phyloP scores from a whole-genome alignment of 2,888 invertebrate species.

The Eustalomyia histrio region DNA sequence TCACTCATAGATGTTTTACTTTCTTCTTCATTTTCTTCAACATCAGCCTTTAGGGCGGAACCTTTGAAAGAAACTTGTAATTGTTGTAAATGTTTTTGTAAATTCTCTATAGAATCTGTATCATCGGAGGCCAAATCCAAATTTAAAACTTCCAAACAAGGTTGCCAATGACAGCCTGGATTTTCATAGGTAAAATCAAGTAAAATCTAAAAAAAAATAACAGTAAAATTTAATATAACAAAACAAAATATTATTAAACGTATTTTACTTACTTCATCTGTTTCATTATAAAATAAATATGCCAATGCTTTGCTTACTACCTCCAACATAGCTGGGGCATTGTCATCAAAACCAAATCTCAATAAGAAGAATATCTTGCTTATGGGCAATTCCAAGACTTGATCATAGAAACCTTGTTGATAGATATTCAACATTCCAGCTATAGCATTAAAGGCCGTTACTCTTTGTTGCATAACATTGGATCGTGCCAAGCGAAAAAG shows the following conservation, averaged over 20 bases:
- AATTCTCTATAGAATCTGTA: slow-evolving; percentile 80
- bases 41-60: slow-evolving; percentile 70
- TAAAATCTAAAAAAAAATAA: slow-evolving; percentile 79
- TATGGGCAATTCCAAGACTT: slow-evolving; percentile 86
- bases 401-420: slow-evolving; percentile 88
- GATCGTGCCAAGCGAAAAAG: slow-evolving; percentile 89
- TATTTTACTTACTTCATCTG: slow-evolving; percentile 84
- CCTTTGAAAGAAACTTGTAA: slow-evolving; percentile 67
- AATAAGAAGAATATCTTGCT: slow-evolving; percentile 89
- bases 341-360: slow-evolving; percentile 92
- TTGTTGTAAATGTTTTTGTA: slow-evolving; percentile 81
- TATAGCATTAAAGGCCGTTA: slow-evolving; percentile 88
- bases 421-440: slow-evolving; percentile 88
- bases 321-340: slow-evolving; percentile 85
- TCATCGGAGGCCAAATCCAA: slow-evolving; percentile 69
- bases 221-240: slow-evolving; percentile 3
- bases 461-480: slow-evolving; percentile 90
- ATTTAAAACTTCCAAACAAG: slow-evolving; percentile 79
- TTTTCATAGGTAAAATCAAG: slow-evolving; percentile 85
- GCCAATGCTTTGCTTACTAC: slow-evolving; percentile 89
- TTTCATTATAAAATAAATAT: slow-evolving; percentile 86
- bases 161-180: slow-evolving; percentile 84
- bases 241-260: background rate
- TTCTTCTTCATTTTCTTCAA: slow-evolving; percentile 76
- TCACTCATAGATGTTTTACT: slow-evolving; percentile 88